Percentiles rank a stretch among this genome's conserved stretches.
Conservation (phyloP, 2,797 vertebrate genomes). For the Morelia viridis region DNA sequence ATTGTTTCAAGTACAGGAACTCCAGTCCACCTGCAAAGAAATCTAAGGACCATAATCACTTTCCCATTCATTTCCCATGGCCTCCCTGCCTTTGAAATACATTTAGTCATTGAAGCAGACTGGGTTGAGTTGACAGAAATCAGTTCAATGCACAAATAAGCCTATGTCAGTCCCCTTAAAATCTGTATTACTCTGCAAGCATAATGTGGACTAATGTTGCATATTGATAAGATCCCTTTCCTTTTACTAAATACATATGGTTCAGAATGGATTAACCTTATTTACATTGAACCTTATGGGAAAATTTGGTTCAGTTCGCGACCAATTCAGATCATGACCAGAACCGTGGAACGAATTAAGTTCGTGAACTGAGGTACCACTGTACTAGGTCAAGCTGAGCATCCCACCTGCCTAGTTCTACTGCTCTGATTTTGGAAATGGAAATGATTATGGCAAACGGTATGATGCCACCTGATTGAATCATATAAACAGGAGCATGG, state of each 20-base stretch:
- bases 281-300: too few species aligned
- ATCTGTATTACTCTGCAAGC: neutral
- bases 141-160: neutral
- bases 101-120: neutral
- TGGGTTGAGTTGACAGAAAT: neutral
- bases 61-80: neutral
- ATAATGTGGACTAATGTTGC: neutral
- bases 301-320: too few species aligned
- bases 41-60: neutral
- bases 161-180: neutral
- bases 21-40: neutral
- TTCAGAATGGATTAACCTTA: too few species aligned
- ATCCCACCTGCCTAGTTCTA: constrained; percentile 11
- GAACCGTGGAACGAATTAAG: too few species aligned
- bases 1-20: neutral
- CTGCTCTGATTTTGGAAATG: constrained; percentile 40
- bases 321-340: too few species aligned
- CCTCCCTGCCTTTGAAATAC: neutral
- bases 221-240: neutral
- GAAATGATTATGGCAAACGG: constrained; percentile 21
- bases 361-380: too few species aligned
- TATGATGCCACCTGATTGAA: neutral
- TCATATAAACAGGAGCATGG: constrained; percentile 24
- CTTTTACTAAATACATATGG: neutral
- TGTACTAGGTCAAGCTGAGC: constrained; percentile 35